Conservation (phyloP, 2,113 vertebrate genomes). For the Equus przewalskii region DNA sequence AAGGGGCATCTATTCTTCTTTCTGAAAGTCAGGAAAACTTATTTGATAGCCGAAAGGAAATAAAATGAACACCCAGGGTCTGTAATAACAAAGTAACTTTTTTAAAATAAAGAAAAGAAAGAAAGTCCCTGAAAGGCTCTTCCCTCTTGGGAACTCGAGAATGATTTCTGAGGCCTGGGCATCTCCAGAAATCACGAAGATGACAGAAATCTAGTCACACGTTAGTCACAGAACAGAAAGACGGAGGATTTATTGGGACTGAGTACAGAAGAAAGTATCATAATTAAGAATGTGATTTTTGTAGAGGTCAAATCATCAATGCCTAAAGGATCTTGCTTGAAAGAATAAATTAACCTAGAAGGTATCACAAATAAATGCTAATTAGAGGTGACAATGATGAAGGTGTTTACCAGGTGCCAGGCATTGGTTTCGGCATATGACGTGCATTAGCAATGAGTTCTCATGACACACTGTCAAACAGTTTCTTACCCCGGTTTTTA, state of each 20-base stretch:
- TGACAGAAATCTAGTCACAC: slow-evolving; percentile 18
- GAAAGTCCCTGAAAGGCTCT: not conserved
- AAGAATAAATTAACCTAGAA: slow-evolving; percentile 11
- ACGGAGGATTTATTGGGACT: not conserved
- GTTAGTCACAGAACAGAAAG: not conserved
- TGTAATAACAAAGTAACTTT: not conserved
- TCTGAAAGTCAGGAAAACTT: not conserved
- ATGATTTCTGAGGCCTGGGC: not conserved
- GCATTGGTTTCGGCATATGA: not conserved
- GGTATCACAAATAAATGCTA: not conserved
- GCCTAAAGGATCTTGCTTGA: not conserved
- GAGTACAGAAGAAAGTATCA: not conserved
- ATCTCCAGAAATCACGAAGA: not conserved
- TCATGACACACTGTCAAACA: not conserved
- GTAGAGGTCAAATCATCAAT: not conserved
- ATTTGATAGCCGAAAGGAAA: not conserved
- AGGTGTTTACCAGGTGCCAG: not conserved
- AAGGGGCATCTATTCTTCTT: not conserved
- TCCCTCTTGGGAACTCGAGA: not conserved
- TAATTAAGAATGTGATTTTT: not conserved
- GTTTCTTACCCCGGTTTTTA: not conserved
- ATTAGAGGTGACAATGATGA: not conserved
- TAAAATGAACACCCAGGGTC: not conserved
- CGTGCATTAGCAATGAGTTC: slow-evolving; percentile 26
- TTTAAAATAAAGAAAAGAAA: slow-evolving; percentile 22